phyloP scores from a whole-genome alignment of 1,140 invertebrate species.

The Tribolium madens region DNA sequence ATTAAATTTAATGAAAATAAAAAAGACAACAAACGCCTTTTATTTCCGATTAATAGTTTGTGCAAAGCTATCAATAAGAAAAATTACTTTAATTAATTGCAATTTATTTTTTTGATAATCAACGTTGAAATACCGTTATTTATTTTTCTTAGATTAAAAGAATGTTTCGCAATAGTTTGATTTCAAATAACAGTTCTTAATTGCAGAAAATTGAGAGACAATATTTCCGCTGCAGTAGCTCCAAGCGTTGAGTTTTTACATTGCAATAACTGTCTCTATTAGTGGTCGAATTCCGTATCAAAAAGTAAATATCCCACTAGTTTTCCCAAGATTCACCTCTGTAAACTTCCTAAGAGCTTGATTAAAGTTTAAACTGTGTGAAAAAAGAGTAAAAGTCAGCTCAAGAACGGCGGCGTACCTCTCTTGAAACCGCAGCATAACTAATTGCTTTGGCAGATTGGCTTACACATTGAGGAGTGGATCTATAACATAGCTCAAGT shows the following conservation, averaged over 20 bases:
- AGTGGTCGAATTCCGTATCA: not conserved
- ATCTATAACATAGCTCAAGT: slow-evolving; percentile 31
- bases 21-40: no score
- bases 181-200: not conserved
- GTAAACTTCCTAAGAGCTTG: not conserved
- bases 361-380: slow-evolving; percentile 1
- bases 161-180: not conserved
- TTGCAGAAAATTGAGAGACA: not conserved
- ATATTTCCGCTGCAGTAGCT: not conserved
- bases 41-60: no score
- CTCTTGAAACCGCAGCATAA: slow-evolving; percentile 15
- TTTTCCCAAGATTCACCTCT: not conserved
- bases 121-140: no score
- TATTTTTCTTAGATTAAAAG: not conserved
- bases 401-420: slow-evolving; percentile 6
- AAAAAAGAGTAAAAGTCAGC: not conserved
- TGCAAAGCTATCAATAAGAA: no score
- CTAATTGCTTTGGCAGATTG: slow-evolving; percentile 35
- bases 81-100: no score
- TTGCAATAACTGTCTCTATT: not conserved
- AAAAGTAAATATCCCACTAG: not conserved
- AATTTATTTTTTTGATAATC: no score
- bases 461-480: slow-evolving; percentile 32
- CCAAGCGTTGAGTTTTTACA: not conserved
- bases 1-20: no score